phyloP scores from a whole-genome alignment of 2,888 invertebrate species.

The Cactoblastis cactorum region DNA sequence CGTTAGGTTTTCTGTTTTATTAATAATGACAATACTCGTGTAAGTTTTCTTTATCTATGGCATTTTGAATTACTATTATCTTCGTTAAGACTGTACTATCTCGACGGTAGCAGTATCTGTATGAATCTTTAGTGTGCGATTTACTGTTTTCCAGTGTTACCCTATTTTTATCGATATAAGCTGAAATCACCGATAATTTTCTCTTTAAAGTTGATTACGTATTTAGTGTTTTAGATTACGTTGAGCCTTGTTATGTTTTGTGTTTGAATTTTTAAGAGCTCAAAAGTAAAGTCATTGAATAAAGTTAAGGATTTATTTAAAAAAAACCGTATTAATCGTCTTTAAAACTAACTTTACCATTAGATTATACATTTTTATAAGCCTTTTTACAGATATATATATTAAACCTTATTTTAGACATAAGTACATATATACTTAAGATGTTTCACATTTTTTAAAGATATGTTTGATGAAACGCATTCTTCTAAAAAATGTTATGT shows the following conservation, averaged over 20 bases:
- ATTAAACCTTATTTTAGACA: no score
- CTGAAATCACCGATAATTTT: slow-evolving; percentile 28
- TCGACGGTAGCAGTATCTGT: slow-evolving; percentile 39
- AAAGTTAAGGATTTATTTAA: background rate
- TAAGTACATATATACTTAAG: no score
- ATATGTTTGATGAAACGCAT: no score
- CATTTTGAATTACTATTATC: slow-evolving; percentile 46
- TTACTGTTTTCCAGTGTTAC: slow-evolving; percentile 38
- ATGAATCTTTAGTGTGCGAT: slow-evolving; percentile 37
- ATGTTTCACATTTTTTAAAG: no score
- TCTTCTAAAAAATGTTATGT: no score
- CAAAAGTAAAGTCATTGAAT: slow-evolving; percentile 38
- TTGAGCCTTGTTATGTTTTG: slow-evolving; percentile 51
- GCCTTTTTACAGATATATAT: no score
- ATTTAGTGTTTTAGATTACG: slow-evolving; percentile 42
- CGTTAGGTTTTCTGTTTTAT: slow-evolving; percentile 24
- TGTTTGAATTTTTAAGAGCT: slow-evolving; percentile 49
- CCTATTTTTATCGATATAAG: slow-evolving; percentile 32
- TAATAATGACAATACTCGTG: slow-evolving; percentile 25
- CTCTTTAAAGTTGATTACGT: slow-evolving; percentile 33
- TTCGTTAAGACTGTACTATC: slow-evolving; percentile 54
- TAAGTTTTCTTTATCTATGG: slow-evolving; percentile 36
- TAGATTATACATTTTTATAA: no score
- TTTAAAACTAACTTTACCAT: no score
- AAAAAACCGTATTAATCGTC: no score